Conservation (phyloP, 2,888 invertebrate genomes). For the Unio delphinus region DNA sequence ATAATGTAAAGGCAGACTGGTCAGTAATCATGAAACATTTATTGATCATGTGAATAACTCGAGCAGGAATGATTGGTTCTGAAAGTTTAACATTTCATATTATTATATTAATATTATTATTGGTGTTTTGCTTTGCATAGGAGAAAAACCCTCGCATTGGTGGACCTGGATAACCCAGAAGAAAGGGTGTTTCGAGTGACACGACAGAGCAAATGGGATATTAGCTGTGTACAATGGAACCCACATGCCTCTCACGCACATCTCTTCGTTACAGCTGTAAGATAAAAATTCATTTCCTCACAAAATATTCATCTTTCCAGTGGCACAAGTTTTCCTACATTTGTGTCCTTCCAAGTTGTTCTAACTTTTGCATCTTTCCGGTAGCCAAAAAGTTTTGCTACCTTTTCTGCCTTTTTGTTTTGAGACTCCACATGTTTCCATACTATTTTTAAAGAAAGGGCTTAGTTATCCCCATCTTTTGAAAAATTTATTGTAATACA, state of each 20-base stretch:
- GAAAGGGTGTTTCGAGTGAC: conserved; percentile 77
- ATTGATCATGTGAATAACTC: neutral
- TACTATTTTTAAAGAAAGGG: too few relatives aligned
- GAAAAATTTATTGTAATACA: too few relatives aligned
- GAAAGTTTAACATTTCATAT: neutral
- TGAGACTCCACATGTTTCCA: too few relatives aligned
- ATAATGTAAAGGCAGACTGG: too few relatives aligned
- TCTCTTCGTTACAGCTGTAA: conserved; percentile 89
- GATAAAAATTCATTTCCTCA: conserved; percentile 51
- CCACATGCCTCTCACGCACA: conserved; percentile 82
- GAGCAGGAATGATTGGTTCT: neutral
- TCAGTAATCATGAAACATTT: too few relatives aligned
- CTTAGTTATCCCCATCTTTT: too few relatives aligned
- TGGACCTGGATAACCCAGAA: conserved; percentile 81
- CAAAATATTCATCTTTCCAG: neutral
- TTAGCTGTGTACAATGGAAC: conserved; percentile 93
- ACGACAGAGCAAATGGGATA: conserved; percentile 91
- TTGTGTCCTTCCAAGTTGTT: neutral
- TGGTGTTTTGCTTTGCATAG: conserved; percentile 70
- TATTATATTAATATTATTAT: conserved; percentile 1
- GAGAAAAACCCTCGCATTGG: conserved; percentile 84
- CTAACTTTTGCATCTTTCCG: too few relatives aligned
- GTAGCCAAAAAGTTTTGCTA: too few relatives aligned
- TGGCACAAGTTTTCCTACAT: neutral
- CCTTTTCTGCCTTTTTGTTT: too few relatives aligned